Base-by-base conservation (phyloP, 2,797 vertebrate genomes). In the Sebastes minor region DNA sequence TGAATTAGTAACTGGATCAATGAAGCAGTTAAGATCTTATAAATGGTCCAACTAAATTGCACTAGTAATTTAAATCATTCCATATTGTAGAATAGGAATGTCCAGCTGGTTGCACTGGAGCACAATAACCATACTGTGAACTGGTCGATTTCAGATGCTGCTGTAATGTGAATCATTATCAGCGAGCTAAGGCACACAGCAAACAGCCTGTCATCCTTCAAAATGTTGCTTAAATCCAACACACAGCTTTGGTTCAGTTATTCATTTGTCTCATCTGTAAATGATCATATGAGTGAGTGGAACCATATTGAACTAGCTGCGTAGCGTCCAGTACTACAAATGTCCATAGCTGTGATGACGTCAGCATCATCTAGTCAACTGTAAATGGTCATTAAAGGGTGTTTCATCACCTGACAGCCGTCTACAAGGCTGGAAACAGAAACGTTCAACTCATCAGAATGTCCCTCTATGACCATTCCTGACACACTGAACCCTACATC, bases 231-330 rank as follows among this genome's bases (percentile, higher is more conserved):
- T 35, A 64, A 52, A 76, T 60, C 28, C n/a, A 52, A 12, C 18
- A 23, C 9, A 22, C 23, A 8, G 42, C 42, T 46, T n/a, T n/a
- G 8, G 3, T 46, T 52, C 38, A 62, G 33, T 61, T 30, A 69
- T 61, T 25, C 20, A 60, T 86, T 74, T 10, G 12, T 71, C 33
- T 68, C 33, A 42, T 67, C 35, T 81, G 22, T 60, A 70, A 72
- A 33, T 49, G 42, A 61, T 55, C 23, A 35, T 56, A 63, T 33
- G 20, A 55, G 35, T 78, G 68, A 69, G 38, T 42, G 56, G n/a
- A 53, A 70, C 33, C 25, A 30, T 55, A 77, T 57, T 74, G 69
- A 77, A 46, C 61, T 46, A 57, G 18, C 23, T 67, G 27, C 67
- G 49, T 27, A n/a, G 33, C 27, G 35, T 30, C 30, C 3, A 23